A percentile compares a stretch with the other conserved stretches of the same genome.
phyloP scores from a whole-genome alignment of 1,140 invertebrate species.

The Dolichoris vasculosae region DNA sequence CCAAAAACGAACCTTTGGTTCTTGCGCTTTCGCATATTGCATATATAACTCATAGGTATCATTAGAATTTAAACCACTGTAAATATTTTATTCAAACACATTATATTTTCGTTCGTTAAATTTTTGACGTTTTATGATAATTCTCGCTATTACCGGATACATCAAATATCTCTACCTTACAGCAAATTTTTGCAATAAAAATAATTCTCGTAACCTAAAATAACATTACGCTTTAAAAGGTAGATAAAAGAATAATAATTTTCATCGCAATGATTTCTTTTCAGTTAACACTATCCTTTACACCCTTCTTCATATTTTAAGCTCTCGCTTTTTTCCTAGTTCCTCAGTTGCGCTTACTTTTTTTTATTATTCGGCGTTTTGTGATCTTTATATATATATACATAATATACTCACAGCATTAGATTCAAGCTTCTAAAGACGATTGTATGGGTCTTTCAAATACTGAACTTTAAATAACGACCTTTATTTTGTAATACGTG shows the following conservation, averaged over 20 bases:
- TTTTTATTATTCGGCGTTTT: slow-evolving; percentile 34
- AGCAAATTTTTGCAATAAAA: no score
- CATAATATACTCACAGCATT: background rate
- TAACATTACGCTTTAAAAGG: background rate
- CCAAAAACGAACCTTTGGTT: background rate
- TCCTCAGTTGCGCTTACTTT: slow-evolving; percentile 37
- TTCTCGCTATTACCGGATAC: no score
- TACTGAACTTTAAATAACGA: slow-evolving; percentile 48
- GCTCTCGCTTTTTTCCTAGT: background rate
- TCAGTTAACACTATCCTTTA: background rate
- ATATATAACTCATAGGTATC: background rate
- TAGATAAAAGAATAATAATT: background rate
- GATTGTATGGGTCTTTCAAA: slow-evolving; percentile 36
- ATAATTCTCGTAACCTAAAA: background rate
- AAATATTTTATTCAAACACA: background rate
- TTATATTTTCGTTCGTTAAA: background rate
- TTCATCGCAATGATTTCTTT: slow-evolving; percentile 27
- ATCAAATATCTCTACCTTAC: no score
- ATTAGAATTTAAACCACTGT: background rate
- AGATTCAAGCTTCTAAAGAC: slow-evolving; percentile 33
- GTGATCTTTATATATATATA: slow-evolving; percentile 42
- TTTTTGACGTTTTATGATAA: no score
- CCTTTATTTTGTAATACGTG: slow-evolving; percentile 37
- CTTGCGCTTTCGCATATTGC: background rate
- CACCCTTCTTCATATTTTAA: background rate